Evolutionary conservation across 2,888 invertebrate species (phyloP).

Genomic region (Troides aeacus): DNA sequence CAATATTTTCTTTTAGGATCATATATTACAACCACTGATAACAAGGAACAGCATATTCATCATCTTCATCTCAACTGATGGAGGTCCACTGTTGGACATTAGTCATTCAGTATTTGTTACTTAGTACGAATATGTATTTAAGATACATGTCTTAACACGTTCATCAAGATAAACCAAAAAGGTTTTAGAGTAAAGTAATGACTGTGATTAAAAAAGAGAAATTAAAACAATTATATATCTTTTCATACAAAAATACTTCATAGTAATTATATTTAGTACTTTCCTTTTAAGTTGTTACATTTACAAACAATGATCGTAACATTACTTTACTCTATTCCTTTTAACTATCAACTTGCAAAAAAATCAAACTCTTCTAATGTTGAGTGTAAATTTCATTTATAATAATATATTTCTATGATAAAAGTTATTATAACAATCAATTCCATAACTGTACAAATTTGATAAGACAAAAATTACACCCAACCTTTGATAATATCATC

Average conservation of each 20-base stretch:
- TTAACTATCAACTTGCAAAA: constrained; percentile 7
- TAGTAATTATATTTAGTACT: not conserved
- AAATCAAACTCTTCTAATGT: not conserved
- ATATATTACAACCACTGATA: too few relatives aligned
- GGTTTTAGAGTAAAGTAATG: not conserved
- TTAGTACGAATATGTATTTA: not conserved
- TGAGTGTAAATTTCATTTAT: constrained; percentile 1
- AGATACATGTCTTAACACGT: not conserved
- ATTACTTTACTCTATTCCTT: not conserved
- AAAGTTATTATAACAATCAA: not conserved
- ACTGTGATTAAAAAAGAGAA: not conserved
- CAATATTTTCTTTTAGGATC: too few relatives aligned
- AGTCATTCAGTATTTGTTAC: not conserved
- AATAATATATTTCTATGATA: not conserved
- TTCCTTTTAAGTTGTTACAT: too few relatives aligned
- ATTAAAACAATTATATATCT: not conserved
- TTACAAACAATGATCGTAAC: too few relatives aligned
- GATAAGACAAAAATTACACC: constrained; percentile 4
- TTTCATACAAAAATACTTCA: not conserved
- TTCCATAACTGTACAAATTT: not conserved
- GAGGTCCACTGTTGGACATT: not conserved
- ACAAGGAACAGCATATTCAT: too few relatives aligned
- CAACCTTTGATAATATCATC: constrained; percentile 3
- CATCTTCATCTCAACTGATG: not conserved
- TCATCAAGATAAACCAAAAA: constrained; percentile 9